Conservation (phyloP, 2,797 vertebrate genomes). For the Sylvia borin region DNA sequence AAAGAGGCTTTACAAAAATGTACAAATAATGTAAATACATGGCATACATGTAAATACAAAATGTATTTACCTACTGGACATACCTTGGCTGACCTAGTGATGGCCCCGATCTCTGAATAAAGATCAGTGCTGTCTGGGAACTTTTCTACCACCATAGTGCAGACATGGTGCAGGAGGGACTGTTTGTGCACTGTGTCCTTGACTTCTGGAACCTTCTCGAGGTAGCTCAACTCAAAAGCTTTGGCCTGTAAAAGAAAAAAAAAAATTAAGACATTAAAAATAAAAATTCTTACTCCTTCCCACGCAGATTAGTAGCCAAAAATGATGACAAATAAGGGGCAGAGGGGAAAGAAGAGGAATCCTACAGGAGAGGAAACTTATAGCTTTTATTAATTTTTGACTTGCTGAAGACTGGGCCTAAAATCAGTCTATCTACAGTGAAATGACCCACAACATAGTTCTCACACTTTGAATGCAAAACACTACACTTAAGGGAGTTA, state of each 20-base stretch:
- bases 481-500: background rate
- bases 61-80: background rate
- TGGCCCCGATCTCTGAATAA: slow-evolving; percentile 95
- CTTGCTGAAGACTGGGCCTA: background rate
- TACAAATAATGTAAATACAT: background rate
- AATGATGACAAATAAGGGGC: background rate
- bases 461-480: background rate
- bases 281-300: background rate
- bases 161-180: slow-evolving; percentile 93
- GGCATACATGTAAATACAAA: too few species aligned
- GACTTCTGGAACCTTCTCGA: slow-evolving; percentile 98
- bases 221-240: slow-evolving; percentile 97
- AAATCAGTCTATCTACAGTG: background rate
- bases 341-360: background rate
- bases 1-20: background rate
- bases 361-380: background rate
- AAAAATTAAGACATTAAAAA: background rate
- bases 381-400: background rate
- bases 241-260: slow-evolving; percentile 82
- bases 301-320: background rate
- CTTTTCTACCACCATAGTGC: slow-evolving; percentile 94
- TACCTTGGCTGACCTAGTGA: slow-evolving; percentile 97
- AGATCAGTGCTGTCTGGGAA: slow-evolving; percentile 96
- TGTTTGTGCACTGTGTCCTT: slow-evolving; percentile 99
- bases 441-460: background rate